These are phyloP conservation scores for Papilio glaucus DNA, from an alignment of 1,140 invertebrate genomes.

Conservation along the genomic window DNA sequence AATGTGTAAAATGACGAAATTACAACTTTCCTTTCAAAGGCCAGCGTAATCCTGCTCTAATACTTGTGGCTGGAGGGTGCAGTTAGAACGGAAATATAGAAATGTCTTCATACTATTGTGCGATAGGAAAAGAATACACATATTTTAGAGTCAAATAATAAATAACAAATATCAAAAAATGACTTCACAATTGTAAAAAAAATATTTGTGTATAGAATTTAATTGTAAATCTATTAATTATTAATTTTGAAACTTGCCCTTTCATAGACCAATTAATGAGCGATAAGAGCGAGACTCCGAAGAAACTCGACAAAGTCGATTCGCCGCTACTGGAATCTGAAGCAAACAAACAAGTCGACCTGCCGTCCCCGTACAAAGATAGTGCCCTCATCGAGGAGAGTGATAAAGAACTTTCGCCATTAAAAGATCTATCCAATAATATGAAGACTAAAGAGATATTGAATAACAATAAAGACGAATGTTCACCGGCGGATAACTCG, in stretches of 20 bases:
- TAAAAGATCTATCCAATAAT: slow-evolving; percentile 80
- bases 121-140: too few relatives aligned
- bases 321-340: slow-evolving; percentile 52
- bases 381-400: slow-evolving; percentile 59
- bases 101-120: too few relatives aligned
- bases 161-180: too few relatives aligned
- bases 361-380: slow-evolving; percentile 78
- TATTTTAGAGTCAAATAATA: too few relatives aligned
- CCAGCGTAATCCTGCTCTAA: too few relatives aligned
- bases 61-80: too few relatives aligned
- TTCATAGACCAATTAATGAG: slow-evolving; percentile 39
- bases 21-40: too few relatives aligned
- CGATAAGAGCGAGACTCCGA: slow-evolving; percentile 65
- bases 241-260: background rate
- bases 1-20: too few relatives aligned
- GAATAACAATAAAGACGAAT: slow-evolving; percentile 79
- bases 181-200: too few relatives aligned
- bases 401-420: slow-evolving; percentile 76
- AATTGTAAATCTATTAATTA: background rate
- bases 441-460: slow-evolving; percentile 72
- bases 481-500: slow-evolving; percentile 60
- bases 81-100: too few relatives aligned
- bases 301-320: slow-evolving; percentile 61
- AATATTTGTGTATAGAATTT: too few relatives aligned
- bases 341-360: slow-evolving; percentile 57